Conservation (phyloP, 1,140 invertebrate species). For the Pomacea maculata region DNA sequence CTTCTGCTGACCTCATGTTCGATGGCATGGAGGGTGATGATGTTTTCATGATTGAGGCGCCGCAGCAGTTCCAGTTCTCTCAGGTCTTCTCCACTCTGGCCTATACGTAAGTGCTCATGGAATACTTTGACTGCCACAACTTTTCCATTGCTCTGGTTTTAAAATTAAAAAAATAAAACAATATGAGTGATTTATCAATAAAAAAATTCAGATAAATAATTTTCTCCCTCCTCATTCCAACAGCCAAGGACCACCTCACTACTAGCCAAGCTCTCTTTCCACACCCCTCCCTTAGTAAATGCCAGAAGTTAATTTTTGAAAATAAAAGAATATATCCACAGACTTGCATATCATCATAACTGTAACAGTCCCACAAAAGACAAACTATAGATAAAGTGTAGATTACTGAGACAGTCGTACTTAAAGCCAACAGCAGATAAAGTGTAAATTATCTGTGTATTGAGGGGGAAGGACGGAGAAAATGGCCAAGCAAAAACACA, state of each 20-base stretch:
- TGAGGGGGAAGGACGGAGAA: too few species aligned
- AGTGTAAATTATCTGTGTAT: too few species aligned
- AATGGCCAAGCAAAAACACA: too few species aligned
- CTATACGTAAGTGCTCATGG: slow-evolving; percentile 91
- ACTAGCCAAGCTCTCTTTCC: background rate
- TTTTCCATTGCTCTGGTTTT: slow-evolving; percentile 81
- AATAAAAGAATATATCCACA: background rate
- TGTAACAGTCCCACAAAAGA: too few species aligned
- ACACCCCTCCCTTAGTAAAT: too few species aligned
- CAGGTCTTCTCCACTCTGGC: slow-evolving; percentile 90
- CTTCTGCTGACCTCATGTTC: slow-evolving; percentile 79
- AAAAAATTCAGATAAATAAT: background rate
- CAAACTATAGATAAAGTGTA: too few species aligned
- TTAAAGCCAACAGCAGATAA: too few species aligned
- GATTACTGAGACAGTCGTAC: too few species aligned
- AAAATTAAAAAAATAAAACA: slow-evolving; percentile 34
- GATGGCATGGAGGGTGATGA: slow-evolving; percentile 92
- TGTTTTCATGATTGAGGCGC: slow-evolving; percentile 96
- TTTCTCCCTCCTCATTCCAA: background rate
- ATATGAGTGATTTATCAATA: background rate
- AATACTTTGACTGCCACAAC: slow-evolving; percentile 96
- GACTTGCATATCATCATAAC: background rate
- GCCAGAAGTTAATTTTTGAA: background rate
- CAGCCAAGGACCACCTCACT: background rate
- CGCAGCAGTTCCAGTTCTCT: slow-evolving; percentile 90